A percentile compares a stretch with the other conserved stretches of the same genome.
These are phyloP conservation scores for Nerophis ophidion DNA, from an alignment of 2,113 vertebrate genomes.

Conservation along the genomic window DNA sequence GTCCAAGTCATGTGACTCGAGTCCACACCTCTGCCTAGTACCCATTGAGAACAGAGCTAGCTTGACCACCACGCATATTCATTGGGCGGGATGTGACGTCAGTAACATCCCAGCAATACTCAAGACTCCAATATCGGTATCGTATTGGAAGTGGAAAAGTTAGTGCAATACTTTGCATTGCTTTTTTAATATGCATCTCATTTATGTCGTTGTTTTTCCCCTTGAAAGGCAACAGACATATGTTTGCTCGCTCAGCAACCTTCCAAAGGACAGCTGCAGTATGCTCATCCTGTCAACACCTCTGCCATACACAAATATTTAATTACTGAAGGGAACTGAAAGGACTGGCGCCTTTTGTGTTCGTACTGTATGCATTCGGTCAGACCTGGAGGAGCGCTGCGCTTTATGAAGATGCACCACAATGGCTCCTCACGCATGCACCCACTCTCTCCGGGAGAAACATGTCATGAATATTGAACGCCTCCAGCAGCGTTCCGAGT, in stretches of 20 bases:
- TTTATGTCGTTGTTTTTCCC: constrained; percentile 18
- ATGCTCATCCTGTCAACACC: constrained; percentile 37
- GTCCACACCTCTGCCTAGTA: too few relatives aligned
- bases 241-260: constrained; percentile 39
- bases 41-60: too few relatives aligned
- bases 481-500: constrained; percentile 43
- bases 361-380: constrained; percentile 9
- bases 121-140: too few relatives aligned
- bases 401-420: constrained; percentile 3
- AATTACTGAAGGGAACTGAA: constrained; percentile 8
- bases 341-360: constrained; percentile 3
- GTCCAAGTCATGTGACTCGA: too few relatives aligned
- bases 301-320: constrained; percentile 27
- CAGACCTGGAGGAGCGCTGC: background rate
- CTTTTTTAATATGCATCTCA: constrained; percentile 17
- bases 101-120: too few relatives aligned
- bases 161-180: background rate
- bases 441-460: constrained; percentile 8
- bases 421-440: background rate
- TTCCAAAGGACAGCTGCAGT: constrained; percentile 41
- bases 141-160: background rate
- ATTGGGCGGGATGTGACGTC: too few relatives aligned
- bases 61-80: too few relatives aligned
- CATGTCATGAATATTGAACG: constrained; percentile 64
- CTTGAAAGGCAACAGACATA: constrained; percentile 51